A percentile compares a stretch with the other conserved stretches of the same genome.
Evolutionary conservation across 2,113 vertebrate species (phyloP).

Genomic region (Anarhynchus alexandrinus): DNA sequence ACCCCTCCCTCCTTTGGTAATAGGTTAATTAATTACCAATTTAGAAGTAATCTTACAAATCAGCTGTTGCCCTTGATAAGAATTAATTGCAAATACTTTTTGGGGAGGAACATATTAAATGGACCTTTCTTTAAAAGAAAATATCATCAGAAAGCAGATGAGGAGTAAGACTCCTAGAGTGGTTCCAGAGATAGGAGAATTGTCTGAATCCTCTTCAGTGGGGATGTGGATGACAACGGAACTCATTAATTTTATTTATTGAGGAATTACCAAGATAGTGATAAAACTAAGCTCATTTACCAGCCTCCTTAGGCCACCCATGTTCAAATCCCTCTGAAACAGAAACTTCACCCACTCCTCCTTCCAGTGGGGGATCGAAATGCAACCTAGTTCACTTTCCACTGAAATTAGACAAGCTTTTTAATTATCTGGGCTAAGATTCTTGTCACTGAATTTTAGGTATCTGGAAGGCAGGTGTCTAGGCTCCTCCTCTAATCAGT

Average conservation of each 20-base stretch:
- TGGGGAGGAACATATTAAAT: slow-evolving; percentile 47
- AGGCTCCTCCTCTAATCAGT: neutral
- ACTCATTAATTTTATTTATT: slow-evolving; percentile 57
- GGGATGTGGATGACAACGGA: neutral
- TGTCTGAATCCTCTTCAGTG: neutral
- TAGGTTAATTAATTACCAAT: slow-evolving; percentile 67
- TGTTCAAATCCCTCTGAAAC: neutral
- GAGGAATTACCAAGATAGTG: slow-evolving; percentile 1
- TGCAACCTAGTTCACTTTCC: neutral
- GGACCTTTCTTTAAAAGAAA: slow-evolving; percentile 53
- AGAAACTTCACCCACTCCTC: neutral
- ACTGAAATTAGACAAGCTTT: neutral
- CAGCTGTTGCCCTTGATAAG: slow-evolving; percentile 64
- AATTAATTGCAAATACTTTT: slow-evolving; percentile 67
- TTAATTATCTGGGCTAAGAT: neutral
- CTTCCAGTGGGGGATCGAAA: neutral
- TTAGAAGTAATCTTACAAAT: slow-evolving; percentile 64
- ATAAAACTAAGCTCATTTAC: slow-evolving; percentile 35
- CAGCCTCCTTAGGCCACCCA: neutral
- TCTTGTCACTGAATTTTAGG: neutral
- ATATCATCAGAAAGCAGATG: slow-evolving; percentile 33
- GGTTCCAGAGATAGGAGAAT: slow-evolving; percentile 6
- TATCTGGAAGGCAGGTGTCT: neutral
- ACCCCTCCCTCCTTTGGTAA: slow-evolving; percentile 49
- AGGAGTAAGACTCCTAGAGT: neutral